Percentiles rank a stretch among this genome's conserved stretches.
Evolutionary conservation across 2,888 invertebrate genomes (phyloP).

Genomic region (Nomada fucata): DNA sequence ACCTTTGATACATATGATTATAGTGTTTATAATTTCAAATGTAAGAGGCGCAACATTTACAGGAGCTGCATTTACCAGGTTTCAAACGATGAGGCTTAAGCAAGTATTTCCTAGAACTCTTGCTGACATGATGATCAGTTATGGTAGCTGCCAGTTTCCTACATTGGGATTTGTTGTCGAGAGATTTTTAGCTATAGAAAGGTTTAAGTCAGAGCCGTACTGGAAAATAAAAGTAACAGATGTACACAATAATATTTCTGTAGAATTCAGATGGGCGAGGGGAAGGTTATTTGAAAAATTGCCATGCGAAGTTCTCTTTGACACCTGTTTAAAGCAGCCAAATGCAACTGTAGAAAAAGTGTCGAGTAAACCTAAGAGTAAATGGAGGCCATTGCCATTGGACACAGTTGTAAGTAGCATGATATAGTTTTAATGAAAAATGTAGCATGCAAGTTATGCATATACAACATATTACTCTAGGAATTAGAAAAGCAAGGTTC

Average conservation of each 20-base stretch:
- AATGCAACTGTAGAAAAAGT: conserved; percentile 91
- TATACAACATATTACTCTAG: conserved; percentile 83
- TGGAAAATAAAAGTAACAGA: conserved; percentile 98
- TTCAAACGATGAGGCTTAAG: conserved; percentile 96
- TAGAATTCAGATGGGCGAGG: conserved; percentile 95
- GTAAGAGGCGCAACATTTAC: conserved; percentile 32
- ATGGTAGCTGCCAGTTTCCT: conserved; percentile 99
- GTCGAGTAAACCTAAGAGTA: conserved; percentile 94
- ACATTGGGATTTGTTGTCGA: conserved; percentile 99
- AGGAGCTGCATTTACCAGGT: conserved; percentile 98
- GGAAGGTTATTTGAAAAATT: conserved; percentile 94
- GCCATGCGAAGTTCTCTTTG: conserved; percentile 92
- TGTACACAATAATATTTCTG: conserved; percentile 89
- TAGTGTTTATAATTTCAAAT: not conserved
- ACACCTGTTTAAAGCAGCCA: conserved; percentile 91
- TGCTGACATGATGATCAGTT: conserved; percentile 94
- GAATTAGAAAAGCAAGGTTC: conserved; percentile 98
- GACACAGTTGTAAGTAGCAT: conserved; percentile 94
- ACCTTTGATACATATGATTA: not conserved
- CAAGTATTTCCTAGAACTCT: conserved; percentile 91
- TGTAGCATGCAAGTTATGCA: not conserved
- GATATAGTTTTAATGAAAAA: not conserved
- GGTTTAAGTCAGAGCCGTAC: conserved; percentile 96
- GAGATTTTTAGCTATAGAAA: conserved; percentile 95
- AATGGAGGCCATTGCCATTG: conserved; percentile 97